phyloP scores from a whole-genome alignment of 2,113 vertebrate genomes.

The Cheirogaleus medius region DNA sequence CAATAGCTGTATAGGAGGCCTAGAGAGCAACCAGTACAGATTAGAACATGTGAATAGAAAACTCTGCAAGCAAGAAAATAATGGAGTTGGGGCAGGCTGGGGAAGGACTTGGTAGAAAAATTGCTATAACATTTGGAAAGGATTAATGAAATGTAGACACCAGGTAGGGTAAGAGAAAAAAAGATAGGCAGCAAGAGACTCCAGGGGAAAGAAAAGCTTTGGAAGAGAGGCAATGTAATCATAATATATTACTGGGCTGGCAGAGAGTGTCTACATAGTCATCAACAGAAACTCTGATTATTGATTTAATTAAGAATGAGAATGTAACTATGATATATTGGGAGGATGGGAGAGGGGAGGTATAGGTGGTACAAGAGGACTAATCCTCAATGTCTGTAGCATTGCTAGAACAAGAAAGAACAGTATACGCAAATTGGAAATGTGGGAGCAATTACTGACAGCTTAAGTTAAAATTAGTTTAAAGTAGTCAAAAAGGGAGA shows the following conservation, averaged over 20 bases:
- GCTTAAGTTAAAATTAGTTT: neutral
- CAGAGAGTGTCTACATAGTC: neutral
- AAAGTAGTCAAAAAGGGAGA: neutral
- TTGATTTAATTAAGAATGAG: neutral
- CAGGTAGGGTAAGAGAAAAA: neutral
- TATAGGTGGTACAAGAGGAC: neutral
- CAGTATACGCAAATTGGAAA: neutral
- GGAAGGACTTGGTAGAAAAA: neutral
- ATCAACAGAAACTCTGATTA: neutral
- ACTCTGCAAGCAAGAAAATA: neutral
- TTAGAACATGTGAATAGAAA: neutral
- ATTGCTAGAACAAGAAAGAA: neutral
- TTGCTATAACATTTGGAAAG: neutral
- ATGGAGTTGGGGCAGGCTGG: neutral
- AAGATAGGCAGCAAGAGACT: neutral
- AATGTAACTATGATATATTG: neutral
- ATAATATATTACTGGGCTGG: neutral
- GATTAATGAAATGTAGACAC: neutral
- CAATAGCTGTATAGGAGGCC: neutral
- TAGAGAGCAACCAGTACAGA: neutral
- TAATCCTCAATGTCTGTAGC: neutral
- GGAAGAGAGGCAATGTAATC: neutral
- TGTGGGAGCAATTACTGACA: neutral
- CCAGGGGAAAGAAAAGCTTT: neutral
- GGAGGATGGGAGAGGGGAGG: neutral